Base-by-base conservation (phyloP, 2,797 vertebrate genomes). In the Coregonus sp. region DNA sequence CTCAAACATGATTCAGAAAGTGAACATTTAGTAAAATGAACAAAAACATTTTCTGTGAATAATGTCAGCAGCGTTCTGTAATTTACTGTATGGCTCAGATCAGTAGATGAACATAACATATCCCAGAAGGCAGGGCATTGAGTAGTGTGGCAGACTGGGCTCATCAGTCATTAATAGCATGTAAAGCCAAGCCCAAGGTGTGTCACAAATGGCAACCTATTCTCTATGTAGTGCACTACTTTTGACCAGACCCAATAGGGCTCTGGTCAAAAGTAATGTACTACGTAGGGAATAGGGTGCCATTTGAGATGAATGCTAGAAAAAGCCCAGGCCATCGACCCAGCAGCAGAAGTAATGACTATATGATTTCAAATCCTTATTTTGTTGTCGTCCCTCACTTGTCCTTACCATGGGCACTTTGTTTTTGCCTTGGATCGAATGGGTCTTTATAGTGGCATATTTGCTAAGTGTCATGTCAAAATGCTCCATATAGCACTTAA, bases 311-410 rank as follows among this genome's bases (percentile, higher is more conserved):
- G 40, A 70, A 47, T 5, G 33, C 56, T n/a, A 68, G 66, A 72
- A 72, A 75, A 74, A 40, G 74, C n/a, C 51, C 15, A 35, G 29
- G 54, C 37, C 40, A 80, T 77, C 72, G 40, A 75, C 67, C 79
- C 4, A 70, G 82, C 71, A 81, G 52, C 33, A 75, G 85, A 67
- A 84, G 75, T 18, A 85, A 72, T 14, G n/a, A 81, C 76, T 78
- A 14, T 74, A 40, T 69, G 20, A 81, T 79, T 76, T 82, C 31
- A 54, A 79, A 78, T 75, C n/a, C 52, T 1, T 51, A 29, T 70
- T 85, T 81, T 82, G 80, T 84, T 81, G 11, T 52, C 73, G 72
- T 74, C 81, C 86, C 82, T 76, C 66, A 84, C 77, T 87, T 91
- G 80, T 86, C 79, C 84, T 87, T 75, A 81, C 31, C 35, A 75